Base-by-base conservation (phyloP, 1,140 invertebrate genomes). In the Chlorops oryzae region DNA sequence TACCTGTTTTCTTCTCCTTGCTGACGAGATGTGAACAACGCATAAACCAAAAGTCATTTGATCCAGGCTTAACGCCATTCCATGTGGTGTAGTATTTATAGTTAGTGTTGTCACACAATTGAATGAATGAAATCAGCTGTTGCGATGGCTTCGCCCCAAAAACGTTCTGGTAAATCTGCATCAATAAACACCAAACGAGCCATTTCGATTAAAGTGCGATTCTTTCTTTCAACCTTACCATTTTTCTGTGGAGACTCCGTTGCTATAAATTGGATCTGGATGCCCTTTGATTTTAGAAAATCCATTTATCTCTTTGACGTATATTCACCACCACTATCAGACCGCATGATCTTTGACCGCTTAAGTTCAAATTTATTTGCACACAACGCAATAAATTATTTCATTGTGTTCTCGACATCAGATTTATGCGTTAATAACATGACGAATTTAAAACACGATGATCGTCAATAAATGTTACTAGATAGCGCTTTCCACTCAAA, bases 81-180 rank as follows among this genome's bases (percentile, higher is more conserved):
- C 27, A 42, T 41, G 54, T 55, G 3, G 67, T 37, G 27, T 63
- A 57, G 43, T 62, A 64, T 20, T 59, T 51, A 10, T 42, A 47
- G n/a, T n/a, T n/a, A n/a, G 48, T 34, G 6, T 45, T 27, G 47
- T 43, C 13, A 18, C 39, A 45, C 38, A 49, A 57, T 43, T 41
- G 27, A n/a, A n/a, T 17, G 22, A 21, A 48, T 18, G 23, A 38
- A 53, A 21, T 43, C 39, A 18, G 72, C 71, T 2, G 63, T 74
- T 24, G 61, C 58, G 0, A 74, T 52, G 3, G 75, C 73, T 61
- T 79, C 75, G 4, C 67, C 70, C 76, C 75, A 79, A 28, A 73
- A 62, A 7, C 48, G 28, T 34, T 69, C 59, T 15, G 63, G 58
- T 7, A 61, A 45, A 17, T 47, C 44, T 7, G 59, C 52, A 53